phyloP scores from a whole-genome alignment of 2,888 invertebrate genomes.

The Alentia gelatinosa region DNA sequence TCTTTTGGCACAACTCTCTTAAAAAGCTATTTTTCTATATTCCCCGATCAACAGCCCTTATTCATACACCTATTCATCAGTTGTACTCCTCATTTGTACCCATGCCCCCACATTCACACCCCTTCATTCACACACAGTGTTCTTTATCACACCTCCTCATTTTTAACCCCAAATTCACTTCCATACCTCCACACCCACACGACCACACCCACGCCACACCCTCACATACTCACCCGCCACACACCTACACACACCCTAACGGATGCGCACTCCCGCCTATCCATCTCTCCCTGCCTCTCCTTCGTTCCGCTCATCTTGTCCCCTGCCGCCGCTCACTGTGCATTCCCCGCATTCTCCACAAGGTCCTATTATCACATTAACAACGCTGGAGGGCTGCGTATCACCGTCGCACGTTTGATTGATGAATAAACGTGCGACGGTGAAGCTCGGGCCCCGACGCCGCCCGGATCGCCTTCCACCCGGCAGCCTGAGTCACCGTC shows the following conservation, averaged over 20 bases:
- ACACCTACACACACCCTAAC: neutral
- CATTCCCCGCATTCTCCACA: neutral
- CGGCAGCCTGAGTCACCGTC: conserved; percentile 14
- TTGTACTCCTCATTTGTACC: too few species aligned
- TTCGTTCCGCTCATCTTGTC: neutral
- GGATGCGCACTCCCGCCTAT: neutral
- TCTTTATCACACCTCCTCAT: too few species aligned
- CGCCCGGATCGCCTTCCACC: neutral
- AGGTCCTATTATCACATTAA: conserved; percentile 21
- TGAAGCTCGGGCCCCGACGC: neutral
- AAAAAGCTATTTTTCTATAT: too few species aligned
- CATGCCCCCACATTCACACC: neutral
- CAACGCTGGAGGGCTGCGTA: neutral
- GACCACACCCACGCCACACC: neutral
- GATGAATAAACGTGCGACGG: neutral
- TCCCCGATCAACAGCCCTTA: too few species aligned
- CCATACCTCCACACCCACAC: neutral
- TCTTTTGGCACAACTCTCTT: too few species aligned
- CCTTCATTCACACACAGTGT: neutral
- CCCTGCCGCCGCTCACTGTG: neutral
- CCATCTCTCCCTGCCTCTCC: neutral
- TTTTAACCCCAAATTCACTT: neutral
- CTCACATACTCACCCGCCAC: neutral
- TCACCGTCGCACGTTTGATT: conserved; percentile 10
- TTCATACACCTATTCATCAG: too few species aligned